A percentile compares a stretch with the other conserved stretches of the same genome.
These are phyloP conservation scores for Bucco capensis DNA, from an alignment of 2,113 vertebrate genomes.

Conservation along the genomic window DNA sequence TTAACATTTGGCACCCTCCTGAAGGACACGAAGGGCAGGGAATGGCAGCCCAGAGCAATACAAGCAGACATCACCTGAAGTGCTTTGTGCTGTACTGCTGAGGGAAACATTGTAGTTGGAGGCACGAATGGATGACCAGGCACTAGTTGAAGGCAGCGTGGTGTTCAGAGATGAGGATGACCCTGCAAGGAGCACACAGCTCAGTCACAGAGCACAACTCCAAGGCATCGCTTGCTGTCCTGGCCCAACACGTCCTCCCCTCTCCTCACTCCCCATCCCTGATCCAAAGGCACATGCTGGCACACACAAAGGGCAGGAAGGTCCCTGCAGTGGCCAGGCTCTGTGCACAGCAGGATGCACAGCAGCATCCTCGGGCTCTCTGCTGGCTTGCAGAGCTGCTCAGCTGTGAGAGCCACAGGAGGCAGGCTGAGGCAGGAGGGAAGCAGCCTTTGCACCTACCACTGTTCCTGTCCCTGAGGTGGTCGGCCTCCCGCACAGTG, in stretches of 20 bases:
- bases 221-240: background rate
- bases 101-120: constrained; percentile 99
- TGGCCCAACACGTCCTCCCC: accelerated
- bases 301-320: background rate
- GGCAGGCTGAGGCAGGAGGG: background rate
- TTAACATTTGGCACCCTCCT: background rate
- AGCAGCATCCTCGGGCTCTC: background rate
- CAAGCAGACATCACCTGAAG: constrained; percentile 84
- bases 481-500: constrained; percentile 99
- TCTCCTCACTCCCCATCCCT: background rate
- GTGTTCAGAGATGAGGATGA: constrained; percentile 99
- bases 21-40: background rate
- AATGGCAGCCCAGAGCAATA: background rate
- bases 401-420: background rate
- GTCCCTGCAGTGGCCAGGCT: background rate
- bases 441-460: constrained; percentile 70
- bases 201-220: background rate
- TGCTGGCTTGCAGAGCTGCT: background rate
- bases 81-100: constrained; percentile 99
- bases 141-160: constrained; percentile 99
- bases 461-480: constrained; percentile 99
- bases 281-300: background rate
- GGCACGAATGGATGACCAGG: constrained; percentile 99
- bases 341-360: background rate
- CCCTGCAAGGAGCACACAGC: constrained; percentile 70